phyloP scores from a whole-genome alignment of 2,888 invertebrate species.

The Horisme vitalbata region DNA sequence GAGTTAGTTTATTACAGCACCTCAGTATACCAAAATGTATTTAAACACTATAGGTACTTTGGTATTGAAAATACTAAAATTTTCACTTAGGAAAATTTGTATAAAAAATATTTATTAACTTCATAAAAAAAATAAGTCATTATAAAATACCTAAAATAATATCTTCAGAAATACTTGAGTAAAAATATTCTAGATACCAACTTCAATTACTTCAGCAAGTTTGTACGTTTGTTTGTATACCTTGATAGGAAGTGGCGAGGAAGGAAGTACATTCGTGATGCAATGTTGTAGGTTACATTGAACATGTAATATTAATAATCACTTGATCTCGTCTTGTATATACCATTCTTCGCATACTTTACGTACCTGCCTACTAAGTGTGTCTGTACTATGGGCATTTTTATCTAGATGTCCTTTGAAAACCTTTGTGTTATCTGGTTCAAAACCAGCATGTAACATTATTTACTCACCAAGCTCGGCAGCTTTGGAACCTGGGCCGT shows the following conservation, averaged over 20 bases:
- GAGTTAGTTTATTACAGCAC: too few relatives aligned
- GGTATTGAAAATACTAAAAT: too few relatives aligned
- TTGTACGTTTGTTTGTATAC: slow-evolving; percentile 10
- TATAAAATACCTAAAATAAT: too few relatives aligned
- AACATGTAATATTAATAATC: slow-evolving; percentile 22
- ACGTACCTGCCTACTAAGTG: neutral
- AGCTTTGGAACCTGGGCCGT: slow-evolving; percentile 90
- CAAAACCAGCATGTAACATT: too few relatives aligned
- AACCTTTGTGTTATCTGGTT: too few relatives aligned
- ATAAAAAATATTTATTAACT: too few relatives aligned
- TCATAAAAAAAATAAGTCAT: too few relatives aligned
- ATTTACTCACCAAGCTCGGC: slow-evolving; percentile 84
- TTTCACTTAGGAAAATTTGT: too few relatives aligned
- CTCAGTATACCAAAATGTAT: too few relatives aligned
- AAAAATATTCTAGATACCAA: too few relatives aligned
- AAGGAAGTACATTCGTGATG: slow-evolving; percentile 24
- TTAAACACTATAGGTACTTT: too few relatives aligned
- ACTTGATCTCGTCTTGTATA: slow-evolving; percentile 22
- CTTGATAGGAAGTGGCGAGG: slow-evolving; percentile 23
- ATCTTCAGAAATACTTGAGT: too few relatives aligned
- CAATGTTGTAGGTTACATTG: slow-evolving; percentile 19
- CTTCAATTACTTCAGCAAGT: neutral
- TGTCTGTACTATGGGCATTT: slow-evolving; percentile 3
- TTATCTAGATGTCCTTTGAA: slow-evolving; percentile 16
- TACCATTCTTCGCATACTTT: slow-evolving; percentile 22